Evolutionary conservation across 2,797 vertebrate genomes (phyloP).

Genomic region (Synaphobranchus kaupii): DNA sequence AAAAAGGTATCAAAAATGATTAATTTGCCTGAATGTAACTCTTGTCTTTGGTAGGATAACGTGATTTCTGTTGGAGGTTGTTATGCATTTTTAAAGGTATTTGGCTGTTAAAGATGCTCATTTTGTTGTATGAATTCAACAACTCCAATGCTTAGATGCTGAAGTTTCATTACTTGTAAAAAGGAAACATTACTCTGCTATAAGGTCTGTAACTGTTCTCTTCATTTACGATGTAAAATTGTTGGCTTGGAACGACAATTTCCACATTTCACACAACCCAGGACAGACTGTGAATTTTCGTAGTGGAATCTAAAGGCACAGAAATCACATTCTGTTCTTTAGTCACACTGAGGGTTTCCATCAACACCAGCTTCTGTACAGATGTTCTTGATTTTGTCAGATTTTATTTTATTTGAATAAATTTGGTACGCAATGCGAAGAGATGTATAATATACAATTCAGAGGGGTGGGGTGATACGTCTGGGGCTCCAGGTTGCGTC

Average conservation of each 20-base stretch:
- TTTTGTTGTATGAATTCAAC: too few relatives aligned
- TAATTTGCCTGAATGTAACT: not conserved
- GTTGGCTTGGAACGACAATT: not conserved
- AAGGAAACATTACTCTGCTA: too few relatives aligned
- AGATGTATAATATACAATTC: too few relatives aligned
- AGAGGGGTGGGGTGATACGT: too few relatives aligned
- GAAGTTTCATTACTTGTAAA: too few relatives aligned
- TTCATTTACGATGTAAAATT: not conserved
- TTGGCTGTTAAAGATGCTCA: not conserved
- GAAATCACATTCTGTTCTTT: constrained; percentile 60
- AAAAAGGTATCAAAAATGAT: not conserved
- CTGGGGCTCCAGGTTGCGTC: too few relatives aligned
- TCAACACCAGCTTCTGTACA: constrained; percentile 31
- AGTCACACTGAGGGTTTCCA: constrained; percentile 40
- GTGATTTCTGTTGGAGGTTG: not conserved
- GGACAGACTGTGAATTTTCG: not conserved
- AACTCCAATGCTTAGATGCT: too few relatives aligned
- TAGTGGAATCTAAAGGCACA: not conserved
- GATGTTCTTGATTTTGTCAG: constrained; percentile 36
- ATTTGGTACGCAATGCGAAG: too few relatives aligned
- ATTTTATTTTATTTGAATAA: not conserved
- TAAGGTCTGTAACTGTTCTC: not conserved
- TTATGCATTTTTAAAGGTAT: not conserved
- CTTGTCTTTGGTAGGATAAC: not conserved
- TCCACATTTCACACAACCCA: not conserved